Evolutionary conservation across 2,113 vertebrate species (phyloP).

Genomic region (Aythya baeri): DNA sequence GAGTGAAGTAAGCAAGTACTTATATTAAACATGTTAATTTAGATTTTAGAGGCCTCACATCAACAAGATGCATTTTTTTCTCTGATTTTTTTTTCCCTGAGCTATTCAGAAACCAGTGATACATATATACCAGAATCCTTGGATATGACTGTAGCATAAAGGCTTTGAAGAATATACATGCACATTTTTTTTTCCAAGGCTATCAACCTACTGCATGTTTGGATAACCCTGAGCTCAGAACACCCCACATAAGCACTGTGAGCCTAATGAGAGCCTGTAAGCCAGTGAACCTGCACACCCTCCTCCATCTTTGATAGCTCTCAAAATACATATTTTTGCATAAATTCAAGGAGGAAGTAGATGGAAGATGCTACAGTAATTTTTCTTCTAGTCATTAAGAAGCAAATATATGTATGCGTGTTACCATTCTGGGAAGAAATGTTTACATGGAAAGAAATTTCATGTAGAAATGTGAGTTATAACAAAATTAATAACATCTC

Average conservation of each 20-base stretch:
- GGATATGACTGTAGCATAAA: neutral
- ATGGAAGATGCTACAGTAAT: neutral
- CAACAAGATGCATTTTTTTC: neutral
- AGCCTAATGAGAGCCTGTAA: neutral
- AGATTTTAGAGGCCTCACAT: neutral
- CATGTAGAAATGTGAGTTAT: neutral
- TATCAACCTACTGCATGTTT: neutral
- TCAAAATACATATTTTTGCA: neutral
- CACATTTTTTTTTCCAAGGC: neutral
- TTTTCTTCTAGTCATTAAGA: neutral
- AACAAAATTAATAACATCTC: neutral
- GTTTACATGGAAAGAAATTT: neutral
- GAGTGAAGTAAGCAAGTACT: neutral
- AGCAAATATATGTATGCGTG: neutral
- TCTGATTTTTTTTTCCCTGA: neutral
- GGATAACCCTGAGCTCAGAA: neutral
- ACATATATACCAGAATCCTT: neutral
- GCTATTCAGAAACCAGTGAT: neutral
- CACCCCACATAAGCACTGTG: neutral
- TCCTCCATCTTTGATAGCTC: neutral
- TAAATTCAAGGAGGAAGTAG: neutral
- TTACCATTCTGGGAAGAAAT: neutral
- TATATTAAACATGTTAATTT: neutral
- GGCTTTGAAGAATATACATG: neutral
- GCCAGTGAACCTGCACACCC: neutral